These are phyloP conservation scores for Oreochromis grahami DNA, from an alignment of 2,797 vertebrate genomes.

Conservation along the genomic window DNA sequence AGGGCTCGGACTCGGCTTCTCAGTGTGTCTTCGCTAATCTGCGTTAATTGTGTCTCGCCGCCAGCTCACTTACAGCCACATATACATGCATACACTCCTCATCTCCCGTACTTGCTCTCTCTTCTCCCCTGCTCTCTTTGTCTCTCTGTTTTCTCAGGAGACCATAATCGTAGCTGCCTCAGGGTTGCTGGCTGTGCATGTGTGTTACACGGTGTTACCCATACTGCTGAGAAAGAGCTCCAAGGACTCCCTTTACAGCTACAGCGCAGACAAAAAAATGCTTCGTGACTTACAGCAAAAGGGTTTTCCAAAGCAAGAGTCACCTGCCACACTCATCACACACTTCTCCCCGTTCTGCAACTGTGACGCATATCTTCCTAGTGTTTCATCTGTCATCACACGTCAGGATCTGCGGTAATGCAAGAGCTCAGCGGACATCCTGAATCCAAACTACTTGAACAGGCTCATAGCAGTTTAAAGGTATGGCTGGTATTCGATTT, in stretches of 20 bases:
- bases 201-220: constrained; percentile 5
- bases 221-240: constrained; percentile 23
- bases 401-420: constrained; percentile 18
- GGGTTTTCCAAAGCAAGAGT: constrained; percentile 24
- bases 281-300: constrained; percentile 44
- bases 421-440: constrained; percentile 5
- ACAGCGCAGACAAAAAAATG: background rate
- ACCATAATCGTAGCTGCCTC: constrained; percentile 10
- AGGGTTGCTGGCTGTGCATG: constrained; percentile 9
- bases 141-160: background rate
- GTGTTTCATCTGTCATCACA: constrained; percentile 22
- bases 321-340: constrained; percentile 18
- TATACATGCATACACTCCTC: constrained; percentile 25
- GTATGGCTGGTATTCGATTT: background rate
- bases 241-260: constrained; percentile 39
- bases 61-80: constrained; percentile 38
- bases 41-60: constrained; percentile 67
- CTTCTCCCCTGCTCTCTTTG: background rate
- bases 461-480: background rate
- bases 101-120: background rate
- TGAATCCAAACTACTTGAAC: constrained; percentile 27
- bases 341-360: background rate
- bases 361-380: constrained; percentile 41
- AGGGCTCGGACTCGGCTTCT: constrained; percentile 56
- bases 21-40: constrained; percentile 69